Evolutionary conservation across 2,888 invertebrate genomes (phyloP).

Genomic region (Rhabditophanes sp.): DNA sequence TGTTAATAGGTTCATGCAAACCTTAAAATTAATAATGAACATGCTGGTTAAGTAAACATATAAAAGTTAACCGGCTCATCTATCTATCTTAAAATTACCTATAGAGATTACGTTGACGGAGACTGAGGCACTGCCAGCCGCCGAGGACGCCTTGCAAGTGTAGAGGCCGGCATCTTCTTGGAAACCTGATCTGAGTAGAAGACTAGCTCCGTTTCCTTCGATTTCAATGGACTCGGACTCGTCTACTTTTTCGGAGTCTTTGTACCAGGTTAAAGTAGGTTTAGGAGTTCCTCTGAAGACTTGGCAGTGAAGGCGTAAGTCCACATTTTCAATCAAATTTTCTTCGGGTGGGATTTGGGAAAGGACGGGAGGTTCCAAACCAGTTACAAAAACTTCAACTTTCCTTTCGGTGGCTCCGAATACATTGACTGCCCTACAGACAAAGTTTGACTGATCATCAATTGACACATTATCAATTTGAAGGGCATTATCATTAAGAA

Average conservation of each 20-base stretch:
- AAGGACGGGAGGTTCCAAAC: conserved; percentile 45
- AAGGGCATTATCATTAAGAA: neutral
- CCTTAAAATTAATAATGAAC: no score
- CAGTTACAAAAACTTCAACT: conserved; percentile 6
- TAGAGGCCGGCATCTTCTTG: conserved; percentile 46
- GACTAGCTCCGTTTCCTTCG: conserved; percentile 13
- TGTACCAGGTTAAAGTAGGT: conserved; percentile 45
- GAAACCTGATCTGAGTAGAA: conserved; percentile 30
- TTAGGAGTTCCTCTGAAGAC: conserved; percentile 47
- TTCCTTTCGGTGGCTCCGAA: conserved; percentile 5
- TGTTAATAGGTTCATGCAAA: conserved; percentile 1
- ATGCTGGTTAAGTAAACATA: neutral
- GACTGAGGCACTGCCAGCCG: conserved; percentile 51
- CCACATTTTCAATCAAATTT: conserved; percentile 45
- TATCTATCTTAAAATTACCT: conserved; percentile 42
- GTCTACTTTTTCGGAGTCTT: conserved; percentile 36
- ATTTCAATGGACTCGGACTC: no score
- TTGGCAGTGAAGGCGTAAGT: conserved; percentile 45
- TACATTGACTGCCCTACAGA: conserved; percentile 1
- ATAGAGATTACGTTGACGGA: conserved; percentile 46
- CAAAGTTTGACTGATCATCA: conserved; percentile 4
- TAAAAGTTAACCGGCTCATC: neutral
- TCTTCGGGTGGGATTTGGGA: conserved; percentile 46
- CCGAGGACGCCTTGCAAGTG: conserved; percentile 54
- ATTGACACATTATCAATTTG: neutral